phyloP scores from a whole-genome alignment of 2,797 vertebrate species.

The Pipistrellus pipistrellus region DNA sequence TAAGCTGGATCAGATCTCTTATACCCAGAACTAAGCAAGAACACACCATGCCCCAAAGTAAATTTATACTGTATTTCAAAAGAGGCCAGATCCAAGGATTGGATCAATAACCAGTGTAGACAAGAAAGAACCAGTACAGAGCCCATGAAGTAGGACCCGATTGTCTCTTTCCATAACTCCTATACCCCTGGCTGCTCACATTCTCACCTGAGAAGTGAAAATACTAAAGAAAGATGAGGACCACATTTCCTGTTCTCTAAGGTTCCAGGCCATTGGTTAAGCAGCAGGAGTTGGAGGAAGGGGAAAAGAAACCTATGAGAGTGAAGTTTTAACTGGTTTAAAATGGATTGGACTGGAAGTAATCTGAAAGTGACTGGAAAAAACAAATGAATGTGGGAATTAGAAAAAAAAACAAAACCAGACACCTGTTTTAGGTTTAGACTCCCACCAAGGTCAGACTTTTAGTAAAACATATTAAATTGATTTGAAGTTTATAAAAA shows the following conservation, averaged over 20 bases:
- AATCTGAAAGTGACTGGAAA: neutral
- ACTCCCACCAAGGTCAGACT: neutral
- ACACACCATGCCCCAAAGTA: neutral
- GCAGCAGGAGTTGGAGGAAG: neutral
- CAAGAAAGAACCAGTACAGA: neutral
- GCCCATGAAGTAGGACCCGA: neutral
- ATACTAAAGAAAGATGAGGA: neutral
- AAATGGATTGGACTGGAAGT: neutral
- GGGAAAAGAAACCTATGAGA: neutral
- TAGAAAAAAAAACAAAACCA: neutral
- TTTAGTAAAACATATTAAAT: slow-evolving; percentile 21
- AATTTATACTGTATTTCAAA: neutral
- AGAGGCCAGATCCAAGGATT: neutral
- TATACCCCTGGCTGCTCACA: neutral
- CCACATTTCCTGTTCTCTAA: neutral
- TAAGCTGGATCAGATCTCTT: neutral
- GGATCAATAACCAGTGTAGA: neutral
- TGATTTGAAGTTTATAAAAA: slow-evolving; percentile 37
- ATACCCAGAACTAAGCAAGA: neutral
- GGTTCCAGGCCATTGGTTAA: neutral
- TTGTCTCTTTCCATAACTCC: neutral
- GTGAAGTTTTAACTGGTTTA: neutral
- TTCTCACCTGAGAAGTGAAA: neutral
- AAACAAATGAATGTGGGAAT: neutral
- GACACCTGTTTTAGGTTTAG: neutral